phyloP scores from a whole-genome alignment of 2,113 vertebrate genomes.

The Eretmodus cyanostictus region DNA sequence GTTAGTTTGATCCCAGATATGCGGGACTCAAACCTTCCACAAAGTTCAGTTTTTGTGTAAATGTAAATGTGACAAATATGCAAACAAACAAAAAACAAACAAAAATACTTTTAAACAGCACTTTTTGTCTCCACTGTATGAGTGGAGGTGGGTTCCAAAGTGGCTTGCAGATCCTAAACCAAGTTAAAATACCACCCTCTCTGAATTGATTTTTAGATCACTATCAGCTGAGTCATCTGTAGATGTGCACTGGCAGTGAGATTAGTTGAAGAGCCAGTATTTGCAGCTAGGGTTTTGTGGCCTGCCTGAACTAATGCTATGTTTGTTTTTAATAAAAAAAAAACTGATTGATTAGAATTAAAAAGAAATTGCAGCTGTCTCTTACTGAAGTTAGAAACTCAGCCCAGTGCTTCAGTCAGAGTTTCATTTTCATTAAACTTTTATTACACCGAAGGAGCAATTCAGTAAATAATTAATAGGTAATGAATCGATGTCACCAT shows the following conservation, averaged over 20 bases:
- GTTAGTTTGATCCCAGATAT: not conserved
- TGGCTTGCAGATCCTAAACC: not conserved
- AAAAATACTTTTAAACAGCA: not conserved
- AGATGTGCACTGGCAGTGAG: not conserved
- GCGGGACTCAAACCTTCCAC: not conserved
- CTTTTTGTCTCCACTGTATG: not conserved
- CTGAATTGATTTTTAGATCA: not conserved
- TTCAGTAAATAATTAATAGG: not conserved
- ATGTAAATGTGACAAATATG: not conserved
- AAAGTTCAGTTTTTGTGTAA: not conserved
- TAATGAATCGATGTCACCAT: not conserved
- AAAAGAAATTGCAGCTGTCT: not conserved
- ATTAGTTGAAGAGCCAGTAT: not conserved
- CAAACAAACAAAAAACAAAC: not conserved
- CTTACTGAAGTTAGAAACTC: not conserved
- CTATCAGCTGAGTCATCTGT: not conserved
- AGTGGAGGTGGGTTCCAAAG: not conserved
- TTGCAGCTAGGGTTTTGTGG: not conserved
- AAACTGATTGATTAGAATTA: not conserved
- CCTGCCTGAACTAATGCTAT: not conserved
- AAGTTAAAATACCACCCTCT: not conserved
- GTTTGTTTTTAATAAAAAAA: not conserved
- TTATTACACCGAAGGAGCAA: not conserved
- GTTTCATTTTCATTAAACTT: conserved; percentile 2
- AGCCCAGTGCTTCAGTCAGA: not conserved